Evolutionary conservation across 2,797 vertebrate species (phyloP).

Genomic region (Gambelia wislizenii): DNA sequence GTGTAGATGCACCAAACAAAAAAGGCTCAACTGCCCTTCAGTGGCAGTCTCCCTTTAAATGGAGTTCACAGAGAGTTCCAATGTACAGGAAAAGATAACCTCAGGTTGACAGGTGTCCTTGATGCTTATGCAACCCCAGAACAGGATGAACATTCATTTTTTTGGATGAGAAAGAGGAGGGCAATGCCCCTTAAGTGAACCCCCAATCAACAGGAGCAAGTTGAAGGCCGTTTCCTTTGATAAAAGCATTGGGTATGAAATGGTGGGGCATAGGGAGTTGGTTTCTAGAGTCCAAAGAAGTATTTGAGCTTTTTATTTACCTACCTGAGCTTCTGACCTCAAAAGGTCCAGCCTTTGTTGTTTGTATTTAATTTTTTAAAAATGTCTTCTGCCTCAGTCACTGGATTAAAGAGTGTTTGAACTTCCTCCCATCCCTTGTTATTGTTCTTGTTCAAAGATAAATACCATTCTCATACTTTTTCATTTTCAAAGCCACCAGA

Average conservation of each 20-base stretch:
- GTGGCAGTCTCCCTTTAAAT: background rate
- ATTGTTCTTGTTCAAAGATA: background rate
- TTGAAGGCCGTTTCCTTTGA: background rate
- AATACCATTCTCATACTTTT: background rate
- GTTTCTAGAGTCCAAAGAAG: background rate
- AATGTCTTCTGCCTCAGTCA: background rate
- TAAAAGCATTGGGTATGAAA: background rate
- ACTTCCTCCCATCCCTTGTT: background rate
- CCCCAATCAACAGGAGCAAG: background rate
- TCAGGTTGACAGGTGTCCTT: background rate
- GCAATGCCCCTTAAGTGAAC: background rate
- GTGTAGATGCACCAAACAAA: too few relatives aligned
- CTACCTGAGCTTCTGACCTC: background rate
- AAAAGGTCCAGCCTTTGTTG: background rate
- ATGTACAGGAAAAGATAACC: background rate
- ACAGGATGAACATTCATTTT: background rate
- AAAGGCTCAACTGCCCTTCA: background rate
- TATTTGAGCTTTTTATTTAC: slow-evolving; percentile 19
- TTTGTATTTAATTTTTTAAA: background rate
- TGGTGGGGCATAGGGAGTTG: background rate
- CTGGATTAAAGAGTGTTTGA: background rate
- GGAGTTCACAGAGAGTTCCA: background rate
- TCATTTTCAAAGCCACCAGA: slow-evolving; percentile 14
- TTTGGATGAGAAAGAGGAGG: background rate
- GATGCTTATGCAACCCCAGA: background rate